Conservation (phyloP, 2,113 vertebrate species). For the Myrmophylax atrothorax region DNA sequence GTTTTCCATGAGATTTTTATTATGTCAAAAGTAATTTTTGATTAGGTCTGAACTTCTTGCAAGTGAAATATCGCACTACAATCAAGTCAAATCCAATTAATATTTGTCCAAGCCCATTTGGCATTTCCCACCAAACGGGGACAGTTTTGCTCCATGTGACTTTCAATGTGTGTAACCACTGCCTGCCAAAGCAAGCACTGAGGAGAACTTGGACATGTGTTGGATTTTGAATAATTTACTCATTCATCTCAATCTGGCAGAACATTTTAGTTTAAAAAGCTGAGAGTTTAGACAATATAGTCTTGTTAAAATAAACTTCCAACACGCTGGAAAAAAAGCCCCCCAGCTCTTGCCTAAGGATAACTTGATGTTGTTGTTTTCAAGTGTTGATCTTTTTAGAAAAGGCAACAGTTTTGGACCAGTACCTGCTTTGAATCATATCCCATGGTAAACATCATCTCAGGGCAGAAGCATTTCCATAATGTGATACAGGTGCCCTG, state of each 20-base stretch:
- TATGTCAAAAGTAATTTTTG: background rate
- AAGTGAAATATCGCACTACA: background rate
- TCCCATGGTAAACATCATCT: background rate
- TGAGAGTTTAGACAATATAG: background rate
- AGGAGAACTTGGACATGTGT: background rate
- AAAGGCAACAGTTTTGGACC: background rate
- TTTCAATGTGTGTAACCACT: background rate
- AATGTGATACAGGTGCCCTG: constrained; percentile 26
- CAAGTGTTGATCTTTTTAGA: background rate
- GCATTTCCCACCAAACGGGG: background rate
- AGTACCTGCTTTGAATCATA: background rate
- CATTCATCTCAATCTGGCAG: constrained; percentile 7
- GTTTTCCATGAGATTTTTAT: background rate
- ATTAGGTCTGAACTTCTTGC: background rate
- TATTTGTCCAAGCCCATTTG: background rate
- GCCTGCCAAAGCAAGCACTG: constrained; percentile 13
- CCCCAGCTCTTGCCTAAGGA: background rate
- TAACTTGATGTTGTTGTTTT: background rate
- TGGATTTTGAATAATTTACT: background rate
- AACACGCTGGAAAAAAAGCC: background rate
- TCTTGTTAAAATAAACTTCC: background rate
- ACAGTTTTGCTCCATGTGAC: background rate
- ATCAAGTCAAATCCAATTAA: background rate
- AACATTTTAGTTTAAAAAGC: background rate
- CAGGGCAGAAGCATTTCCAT: constrained; percentile 15